Evolutionary conservation across 2,113 vertebrate genomes (phyloP).

Genomic region (Guaruba guarouba): DNA sequence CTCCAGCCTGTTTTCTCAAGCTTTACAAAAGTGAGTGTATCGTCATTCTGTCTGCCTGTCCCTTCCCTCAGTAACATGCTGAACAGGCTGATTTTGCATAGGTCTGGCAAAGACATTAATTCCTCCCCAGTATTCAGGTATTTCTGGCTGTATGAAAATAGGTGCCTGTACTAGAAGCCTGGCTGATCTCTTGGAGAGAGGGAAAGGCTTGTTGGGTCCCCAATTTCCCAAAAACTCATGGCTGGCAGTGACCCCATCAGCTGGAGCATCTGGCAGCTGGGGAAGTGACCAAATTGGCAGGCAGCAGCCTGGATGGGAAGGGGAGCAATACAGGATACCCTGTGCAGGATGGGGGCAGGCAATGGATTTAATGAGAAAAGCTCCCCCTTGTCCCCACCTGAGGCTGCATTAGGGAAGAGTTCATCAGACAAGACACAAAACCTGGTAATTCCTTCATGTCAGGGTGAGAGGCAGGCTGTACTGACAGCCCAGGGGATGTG

Average conservation of each 20-base stretch:
- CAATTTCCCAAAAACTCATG: background rate
- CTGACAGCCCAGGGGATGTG: background rate
- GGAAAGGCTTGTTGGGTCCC: background rate
- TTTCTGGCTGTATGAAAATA: background rate
- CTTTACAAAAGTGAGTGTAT: background rate
- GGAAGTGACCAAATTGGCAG: background rate
- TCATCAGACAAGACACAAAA: background rate
- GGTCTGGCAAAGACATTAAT: background rate
- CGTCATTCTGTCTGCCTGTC: background rate
- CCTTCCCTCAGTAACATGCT: background rate
- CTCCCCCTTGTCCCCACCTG: background rate
- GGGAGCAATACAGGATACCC: background rate
- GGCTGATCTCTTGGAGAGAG: background rate
- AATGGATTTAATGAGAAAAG: background rate
- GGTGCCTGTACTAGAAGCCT: background rate
- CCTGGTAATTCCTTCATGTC: background rate
- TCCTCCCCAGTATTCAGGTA: background rate
- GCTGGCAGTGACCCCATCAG: background rate
- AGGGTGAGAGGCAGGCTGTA: background rate
- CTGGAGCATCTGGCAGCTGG: background rate
- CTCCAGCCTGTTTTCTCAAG: conserved; percentile 17
- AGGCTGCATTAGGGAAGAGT: background rate
- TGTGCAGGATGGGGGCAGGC: background rate
- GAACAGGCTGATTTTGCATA: background rate
- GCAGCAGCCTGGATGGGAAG: background rate